Base-by-base conservation (phyloP, 1,140 invertebrate genomes). In the Alviniconcha marisindica region DNA sequence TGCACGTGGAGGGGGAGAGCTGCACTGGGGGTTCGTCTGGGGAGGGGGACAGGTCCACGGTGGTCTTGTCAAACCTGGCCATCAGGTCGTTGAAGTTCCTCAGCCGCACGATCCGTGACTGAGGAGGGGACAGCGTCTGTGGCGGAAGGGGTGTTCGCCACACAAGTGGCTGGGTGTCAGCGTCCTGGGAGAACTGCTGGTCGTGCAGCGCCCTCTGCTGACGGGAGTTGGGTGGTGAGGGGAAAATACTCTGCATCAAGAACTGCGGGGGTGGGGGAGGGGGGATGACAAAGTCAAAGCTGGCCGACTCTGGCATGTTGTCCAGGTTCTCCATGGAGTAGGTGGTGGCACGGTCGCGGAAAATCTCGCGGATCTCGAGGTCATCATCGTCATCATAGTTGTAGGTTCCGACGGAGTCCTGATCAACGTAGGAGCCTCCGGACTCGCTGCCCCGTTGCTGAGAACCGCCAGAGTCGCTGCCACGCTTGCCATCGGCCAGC, bases 201-300 rank as follows among this genome's bases (percentile, higher is more conserved):
- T 77, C 71, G 66, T 83, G 83, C 40, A 79, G 82, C 12, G 82
- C 79, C n/a, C 78, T 28, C 33, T 82, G 77, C 78, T 83, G 87
- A 21, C 86, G 76, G 24, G 89, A 86, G 66, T 83, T 84, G 71
- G 90, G 86, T 24, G 86, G 86, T 21, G 88, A 87, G 31, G 85
- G 85, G 56, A 86, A 86, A 38, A 85, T 83, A 28, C 80, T 77
- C 40, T 83, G 86, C 42, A 85, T 80, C 38, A 73, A 81, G 42
- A 84, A 85, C 66, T 84, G 82, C 7, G 89, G 89, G 74, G 89
- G 89, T 15, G 85, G 87, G 31, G 90, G 90, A 28, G 88, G 88
- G 18, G 90, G 90, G 14, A 91, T 83, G 48, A 91, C 86, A 85
- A 91, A 91, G 77, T 91, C 90, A 88, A 91, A 91, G 83, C 90